A percentile compares a stretch with the other conserved stretches of the same genome.
Evolutionary conservation across 2,113 vertebrate genomes (phyloP).

Genomic region (Oryzias javanicus): DNA sequence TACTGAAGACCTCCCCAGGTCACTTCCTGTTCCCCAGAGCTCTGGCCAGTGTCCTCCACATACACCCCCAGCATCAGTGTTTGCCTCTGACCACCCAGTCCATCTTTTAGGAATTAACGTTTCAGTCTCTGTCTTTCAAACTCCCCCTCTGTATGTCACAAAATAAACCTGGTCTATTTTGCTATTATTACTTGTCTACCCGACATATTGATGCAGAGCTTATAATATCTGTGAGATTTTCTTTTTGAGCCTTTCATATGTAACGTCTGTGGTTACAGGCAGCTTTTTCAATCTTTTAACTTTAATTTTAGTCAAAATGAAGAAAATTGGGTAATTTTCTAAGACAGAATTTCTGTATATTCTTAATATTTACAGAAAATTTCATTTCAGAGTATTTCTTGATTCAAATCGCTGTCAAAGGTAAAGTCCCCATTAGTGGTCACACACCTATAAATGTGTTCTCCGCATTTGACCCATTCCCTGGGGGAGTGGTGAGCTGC

Average conservation of each 20-base stretch:
- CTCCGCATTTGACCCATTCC: no score
- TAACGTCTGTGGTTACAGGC: constrained; percentile 61
- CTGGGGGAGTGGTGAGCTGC: no score
- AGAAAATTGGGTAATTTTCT: no score
- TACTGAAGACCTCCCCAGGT: constrained; percentile 61
- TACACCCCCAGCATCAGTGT: constrained; percentile 16
- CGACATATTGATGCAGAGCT: constrained; percentile 39
- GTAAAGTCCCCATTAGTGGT: no score
- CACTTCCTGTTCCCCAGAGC: constrained; percentile 65
- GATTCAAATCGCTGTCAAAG: no score
- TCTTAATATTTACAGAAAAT: no score
- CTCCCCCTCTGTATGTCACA: constrained; percentile 4
- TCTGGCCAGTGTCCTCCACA: constrained; percentile 31
- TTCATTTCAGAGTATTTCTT: no score
- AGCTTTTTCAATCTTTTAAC: constrained; percentile 11
- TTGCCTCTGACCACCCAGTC: constrained; percentile 41
- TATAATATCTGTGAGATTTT: constrained; percentile 27
- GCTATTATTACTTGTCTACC: constrained; percentile 58
- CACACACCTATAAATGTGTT: no score
- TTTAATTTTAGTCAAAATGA: no score
- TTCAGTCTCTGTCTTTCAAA: constrained; percentile 14
- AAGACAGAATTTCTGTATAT: no score
- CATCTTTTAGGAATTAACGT: constrained; percentile 26
- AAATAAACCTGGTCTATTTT: constrained; percentile 33
- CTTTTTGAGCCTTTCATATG: constrained; percentile 60